Evolutionary conservation across 2,113 vertebrate species (phyloP).

Genomic region (Passer domesticus): DNA sequence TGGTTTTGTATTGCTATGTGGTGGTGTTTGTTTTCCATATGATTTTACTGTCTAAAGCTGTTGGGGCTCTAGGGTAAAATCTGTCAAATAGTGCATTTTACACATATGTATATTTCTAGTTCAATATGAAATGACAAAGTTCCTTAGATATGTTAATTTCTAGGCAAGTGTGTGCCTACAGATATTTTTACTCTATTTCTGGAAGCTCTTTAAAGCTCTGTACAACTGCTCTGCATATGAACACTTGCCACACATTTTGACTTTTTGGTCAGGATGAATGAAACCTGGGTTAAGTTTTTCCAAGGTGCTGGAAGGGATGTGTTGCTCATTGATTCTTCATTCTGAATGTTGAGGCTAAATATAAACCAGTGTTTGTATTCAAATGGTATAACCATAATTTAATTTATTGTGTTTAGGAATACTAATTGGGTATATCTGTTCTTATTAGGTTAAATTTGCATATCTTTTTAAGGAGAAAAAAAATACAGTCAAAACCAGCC

Average conservation of each 20-base stretch:
- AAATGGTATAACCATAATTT: neutral
- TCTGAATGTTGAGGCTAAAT: neutral
- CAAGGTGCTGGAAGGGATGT: neutral
- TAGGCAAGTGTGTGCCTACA: neutral
- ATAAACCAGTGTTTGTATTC: neutral
- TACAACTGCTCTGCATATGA: neutral
- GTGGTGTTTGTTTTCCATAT: neutral
- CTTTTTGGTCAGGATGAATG: neutral
- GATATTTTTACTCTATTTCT: neutral
- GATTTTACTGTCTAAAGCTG: neutral
- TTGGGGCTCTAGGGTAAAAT: neutral
- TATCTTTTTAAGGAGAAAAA: neutral
- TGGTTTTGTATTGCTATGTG: neutral
- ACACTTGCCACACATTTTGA: neutral
- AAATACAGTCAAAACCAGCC: neutral
- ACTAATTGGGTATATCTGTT: neutral
- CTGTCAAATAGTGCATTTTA: neutral
- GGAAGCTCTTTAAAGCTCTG: neutral
- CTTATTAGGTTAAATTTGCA: neutral
- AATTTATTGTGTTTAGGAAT: neutral
- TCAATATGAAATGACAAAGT: neutral
- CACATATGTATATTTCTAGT: neutral
- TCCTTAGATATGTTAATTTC: neutral
- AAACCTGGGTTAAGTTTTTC: neutral
- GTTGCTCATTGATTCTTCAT: neutral